A percentile compares a stretch with the other conserved stretches of the same genome.
These are phyloP conservation scores for Xenopus petersii DNA, from an alignment of 2,797 vertebrate species.

Conservation along the genomic window DNA sequence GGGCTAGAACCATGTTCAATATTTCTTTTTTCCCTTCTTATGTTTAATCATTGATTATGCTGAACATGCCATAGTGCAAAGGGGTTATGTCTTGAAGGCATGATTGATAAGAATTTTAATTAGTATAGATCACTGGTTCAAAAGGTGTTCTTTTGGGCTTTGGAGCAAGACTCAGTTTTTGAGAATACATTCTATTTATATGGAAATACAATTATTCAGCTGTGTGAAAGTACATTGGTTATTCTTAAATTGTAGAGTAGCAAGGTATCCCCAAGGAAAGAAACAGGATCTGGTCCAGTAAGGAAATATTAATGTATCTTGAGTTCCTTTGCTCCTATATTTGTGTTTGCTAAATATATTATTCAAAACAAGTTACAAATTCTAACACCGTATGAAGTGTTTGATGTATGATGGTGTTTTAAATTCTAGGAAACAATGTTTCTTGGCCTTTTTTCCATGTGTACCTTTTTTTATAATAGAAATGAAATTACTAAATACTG, in stretches of 20 bases:
- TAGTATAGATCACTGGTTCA: constrained; percentile 16
- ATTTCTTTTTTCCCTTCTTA: not conserved
- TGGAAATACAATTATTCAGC: constrained; percentile 18
- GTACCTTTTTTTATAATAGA: not conserved
- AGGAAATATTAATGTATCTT: constrained; percentile 21
- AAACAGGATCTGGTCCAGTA: constrained; percentile 5
- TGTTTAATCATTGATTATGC: not conserved
- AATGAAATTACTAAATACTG: too few relatives aligned
- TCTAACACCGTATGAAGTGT: not conserved
- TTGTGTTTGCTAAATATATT: constrained; percentile 13
- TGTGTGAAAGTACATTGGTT: constrained; percentile 18
- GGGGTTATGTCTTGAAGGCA: constrained; percentile 1
- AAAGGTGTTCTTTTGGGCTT: constrained; percentile 26
- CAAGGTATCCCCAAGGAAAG: constrained; percentile 16
- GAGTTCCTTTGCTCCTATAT: constrained; percentile 5
- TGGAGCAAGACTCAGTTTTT: constrained; percentile 1
- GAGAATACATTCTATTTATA: constrained; percentile 35
- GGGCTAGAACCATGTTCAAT: too few relatives aligned
- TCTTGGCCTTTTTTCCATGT: not conserved
- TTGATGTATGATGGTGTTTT: too few relatives aligned
- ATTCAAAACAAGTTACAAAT: constrained; percentile 16
- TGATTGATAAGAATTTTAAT: constrained; percentile 23
- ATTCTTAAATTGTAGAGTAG: constrained; percentile 22
- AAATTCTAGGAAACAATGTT: not conserved
- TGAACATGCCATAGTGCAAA: not conserved